Base-by-base conservation (phyloP, 2,888 invertebrate genomes). In the Eupsilia transversa region DNA sequence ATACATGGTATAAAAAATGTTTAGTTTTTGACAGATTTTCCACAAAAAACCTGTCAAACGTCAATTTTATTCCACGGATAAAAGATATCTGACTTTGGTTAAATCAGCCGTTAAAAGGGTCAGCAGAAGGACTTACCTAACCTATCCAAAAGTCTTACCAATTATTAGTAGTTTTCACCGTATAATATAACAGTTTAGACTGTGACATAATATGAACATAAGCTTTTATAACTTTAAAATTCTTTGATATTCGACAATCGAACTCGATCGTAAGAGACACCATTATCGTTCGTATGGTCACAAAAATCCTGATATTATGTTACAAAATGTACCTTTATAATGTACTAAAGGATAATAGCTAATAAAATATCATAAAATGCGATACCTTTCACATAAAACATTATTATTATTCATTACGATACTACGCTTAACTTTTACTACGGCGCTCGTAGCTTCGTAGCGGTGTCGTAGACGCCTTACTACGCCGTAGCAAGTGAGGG, bases 401-500 rank as follows among this genome's bases (percentile, higher is more conserved):
- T 56, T 61, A 49, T 68, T 77, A 66, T 66, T 71, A 79, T 71
- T 82, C 67, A 74, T 74, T 77, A 27, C 3, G 57, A 46, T 66
- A 65, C 23, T 46, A 59, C 63, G 38, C 59, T 66, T 46, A 38
- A 70, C 54, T 66, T 73, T 83, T 72, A 74, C 86, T 79, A 84
- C 80, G 77, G 41, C 27, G 43, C 60, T 74, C 63, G 78, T 52
- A 77, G 79, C 69, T 9, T 57, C 77, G 77, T 83, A 80, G 84
- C 63, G 17, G 14, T 61, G 9, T 64, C 79, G 74, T 82, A 81
- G 81, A 49, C 41, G 52, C n/a, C 30, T n/a, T 63, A 20, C 87
- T 87, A 85, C 86, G 80, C 20, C 80, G 86, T 84, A 87, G 84
- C 59, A 49, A 10, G 12, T 41, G 43, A 20, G 1, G 12, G 33